Percentiles rank a stretch among this genome's conserved stretches.
Conservation (phyloP, 2,888 invertebrate species). For the Zootermopsis nevadensis region DNA sequence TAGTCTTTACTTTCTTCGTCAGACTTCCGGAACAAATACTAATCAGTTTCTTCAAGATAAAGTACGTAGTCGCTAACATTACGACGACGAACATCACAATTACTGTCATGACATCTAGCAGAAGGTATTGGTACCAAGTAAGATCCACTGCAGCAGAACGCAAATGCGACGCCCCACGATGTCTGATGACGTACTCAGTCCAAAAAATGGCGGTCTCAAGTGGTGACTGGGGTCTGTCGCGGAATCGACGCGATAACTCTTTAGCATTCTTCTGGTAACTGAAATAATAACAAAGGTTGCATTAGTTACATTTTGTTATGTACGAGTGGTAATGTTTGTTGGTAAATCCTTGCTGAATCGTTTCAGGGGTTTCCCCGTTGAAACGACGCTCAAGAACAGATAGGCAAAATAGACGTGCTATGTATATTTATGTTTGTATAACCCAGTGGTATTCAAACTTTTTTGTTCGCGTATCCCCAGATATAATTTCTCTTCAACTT, state of each 20-base stretch:
- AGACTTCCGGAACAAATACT: too few relatives aligned
- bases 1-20: too few relatives aligned
- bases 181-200: slow-evolving; percentile 73
- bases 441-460: too few relatives aligned
- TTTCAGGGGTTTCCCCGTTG: too few relatives aligned
- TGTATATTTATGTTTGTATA: too few relatives aligned
- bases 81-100: slow-evolving; percentile 15
- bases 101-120: slow-evolving; percentile 50
- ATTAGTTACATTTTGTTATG: too few relatives aligned
- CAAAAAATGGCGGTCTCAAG: slow-evolving; percentile 73
- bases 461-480: too few relatives aligned
- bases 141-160: slow-evolving; percentile 67
- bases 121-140: slow-evolving; percentile 61
- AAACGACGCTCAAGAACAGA: too few relatives aligned
- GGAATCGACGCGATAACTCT: slow-evolving; percentile 66
- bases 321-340: too few relatives aligned
- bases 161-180: slow-evolving; percentile 68
- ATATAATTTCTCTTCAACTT: too few relatives aligned
- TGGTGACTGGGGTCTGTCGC: slow-evolving; percentile 70
- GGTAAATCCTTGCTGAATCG: too few relatives aligned
- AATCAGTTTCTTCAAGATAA: not conserved
- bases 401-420: too few relatives aligned
- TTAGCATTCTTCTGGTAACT: slow-evolving; percentile 68
- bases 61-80: not conserved
- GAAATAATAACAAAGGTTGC: slow-evolving; percentile 48